These are phyloP conservation scores for Chelmon rostratus DNA, from an alignment of 2,797 vertebrate genomes.

Conservation along the genomic window DNA sequence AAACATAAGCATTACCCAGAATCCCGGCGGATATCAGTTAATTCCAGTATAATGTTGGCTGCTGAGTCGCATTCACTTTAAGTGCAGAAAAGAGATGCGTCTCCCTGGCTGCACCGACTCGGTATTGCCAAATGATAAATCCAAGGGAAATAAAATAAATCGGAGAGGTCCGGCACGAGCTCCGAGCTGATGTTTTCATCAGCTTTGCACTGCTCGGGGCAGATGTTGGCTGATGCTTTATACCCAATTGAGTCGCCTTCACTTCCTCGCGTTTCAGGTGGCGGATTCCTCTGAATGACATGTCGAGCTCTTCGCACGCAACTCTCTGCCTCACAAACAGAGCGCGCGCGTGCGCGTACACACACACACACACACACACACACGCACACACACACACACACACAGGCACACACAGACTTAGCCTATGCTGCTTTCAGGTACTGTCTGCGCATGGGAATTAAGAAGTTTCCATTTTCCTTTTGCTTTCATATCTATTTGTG, in stretches of 20 bases:
- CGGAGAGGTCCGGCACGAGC: conserved; percentile 59
- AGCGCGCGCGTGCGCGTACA: conserved; percentile 35
- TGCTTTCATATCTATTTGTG: neutral
- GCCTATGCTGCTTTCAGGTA: conserved; percentile 54
- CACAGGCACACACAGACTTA: conserved; percentile 34
- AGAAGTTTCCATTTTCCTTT: rapidly evolving
- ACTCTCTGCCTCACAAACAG: conserved; percentile 86
- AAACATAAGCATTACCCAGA: conserved; percentile 73
- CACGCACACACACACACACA: conserved; percentile 42
- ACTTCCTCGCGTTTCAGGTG: conserved; percentile 91
- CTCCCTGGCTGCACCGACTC: conserved; percentile 68
- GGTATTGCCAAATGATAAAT: conserved; percentile 72
- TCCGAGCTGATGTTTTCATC: conserved; percentile 84
- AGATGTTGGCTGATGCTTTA: conserved; percentile 89
- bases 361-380: conserved; percentile 29
- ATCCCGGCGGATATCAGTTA: conserved; percentile 66
- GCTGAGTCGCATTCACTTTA: conserved; percentile 75
- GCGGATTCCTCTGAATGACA: conserved; percentile 91
- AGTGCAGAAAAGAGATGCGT: conserved; percentile 67
- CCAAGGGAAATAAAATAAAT: conserved; percentile 67
- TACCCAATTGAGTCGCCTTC: conserved; percentile 87
- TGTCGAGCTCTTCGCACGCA: conserved; percentile 90
- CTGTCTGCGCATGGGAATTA: conserved; percentile 13
- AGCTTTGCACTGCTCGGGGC: conserved; percentile 79
- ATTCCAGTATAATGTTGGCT: conserved; percentile 80